These are phyloP conservation scores for Aythya baeri DNA, from an alignment of 2,113 vertebrate species.

Conservation along the genomic window DNA sequence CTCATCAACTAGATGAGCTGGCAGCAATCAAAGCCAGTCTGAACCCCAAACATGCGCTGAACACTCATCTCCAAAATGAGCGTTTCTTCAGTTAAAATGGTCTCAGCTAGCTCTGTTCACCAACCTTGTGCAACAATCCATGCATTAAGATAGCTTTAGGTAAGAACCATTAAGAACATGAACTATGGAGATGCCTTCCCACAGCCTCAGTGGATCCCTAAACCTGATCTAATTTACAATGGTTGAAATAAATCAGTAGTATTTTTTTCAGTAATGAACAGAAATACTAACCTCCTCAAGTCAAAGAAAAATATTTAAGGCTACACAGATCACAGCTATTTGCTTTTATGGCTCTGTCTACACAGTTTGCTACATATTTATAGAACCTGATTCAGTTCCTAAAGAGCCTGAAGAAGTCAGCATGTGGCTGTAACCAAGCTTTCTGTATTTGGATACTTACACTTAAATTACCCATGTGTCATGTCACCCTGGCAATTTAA, in stretches of 20 bases:
- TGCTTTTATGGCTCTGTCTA: neutral
- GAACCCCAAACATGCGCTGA: neutral
- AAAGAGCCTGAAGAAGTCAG: neutral
- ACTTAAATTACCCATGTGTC: fast-evolving
- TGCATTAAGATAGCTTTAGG: fast-evolving
- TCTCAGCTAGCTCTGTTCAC: neutral
- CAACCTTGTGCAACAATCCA: neutral
- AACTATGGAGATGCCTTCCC: neutral
- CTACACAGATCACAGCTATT: neutral
- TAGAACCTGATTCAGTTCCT: neutral
- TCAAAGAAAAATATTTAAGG: neutral
- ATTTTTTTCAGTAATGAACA: neutral
- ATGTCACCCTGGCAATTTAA: neutral
- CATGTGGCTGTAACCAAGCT: neutral
- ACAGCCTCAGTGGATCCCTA: neutral
- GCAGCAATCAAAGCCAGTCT: neutral
- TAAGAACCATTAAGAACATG: neutral
- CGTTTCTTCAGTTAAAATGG: neutral
- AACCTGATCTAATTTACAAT: neutral
- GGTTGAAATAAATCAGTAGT: neutral
- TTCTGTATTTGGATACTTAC: neutral
- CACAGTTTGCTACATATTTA: neutral
- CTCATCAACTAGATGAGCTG: neutral
- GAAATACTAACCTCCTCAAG: neutral
- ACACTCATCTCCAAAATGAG: neutral